Evolutionary conservation across 1,140 invertebrate species (phyloP), one percentile per base, ranked within the genome.

Genomic region (Holcopasites calliopsidis): DNA sequence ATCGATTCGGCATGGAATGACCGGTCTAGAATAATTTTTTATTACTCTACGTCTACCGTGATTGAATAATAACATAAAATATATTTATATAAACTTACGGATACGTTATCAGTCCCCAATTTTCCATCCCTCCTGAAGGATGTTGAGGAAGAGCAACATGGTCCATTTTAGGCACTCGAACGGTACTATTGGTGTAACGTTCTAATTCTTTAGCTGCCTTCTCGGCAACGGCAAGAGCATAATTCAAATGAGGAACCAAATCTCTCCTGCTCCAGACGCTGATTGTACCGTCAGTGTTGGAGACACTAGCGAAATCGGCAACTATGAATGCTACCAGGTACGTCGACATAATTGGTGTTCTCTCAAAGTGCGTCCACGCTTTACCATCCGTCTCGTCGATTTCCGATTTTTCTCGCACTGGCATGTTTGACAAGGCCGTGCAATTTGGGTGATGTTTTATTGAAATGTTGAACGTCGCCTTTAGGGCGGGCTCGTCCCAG

Each of bases 81-180:
- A 35, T 38, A 16, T 35, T 31, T 38, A 38, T 60, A 11, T 8
- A n/a, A 10, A 86, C 85, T 92, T 91, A 93, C 92, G 92, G 86
- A 72, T 93, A 95, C 13, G 93, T 93, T 10, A 94, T 91, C 1
- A 95, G 83, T 18, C 94, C 94, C 94, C 95, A 97, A 90, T 97
- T 96, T 89, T 97, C 96, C 95, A 97, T 97, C 23, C 96, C 97
- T 38, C 96, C 96, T 1, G 96, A 94, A 5, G 93, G 92, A 90
- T 98, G 98, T 79, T 96, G 93, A 3, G 95, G 95, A 65, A 96
- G 93, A n/a, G 94, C 94, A 31, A 96, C 92, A 83, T 95, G 93
- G 85, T 95, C 93, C 84, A 93, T 85, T 87, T 94, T 93, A 0
- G 85, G 68, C 10, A 84, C 70, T 8, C 57, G 60, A 61, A 77